Base-by-base conservation (phyloP, 2,888 invertebrate genomes). In the Deilephila porcellus region DNA sequence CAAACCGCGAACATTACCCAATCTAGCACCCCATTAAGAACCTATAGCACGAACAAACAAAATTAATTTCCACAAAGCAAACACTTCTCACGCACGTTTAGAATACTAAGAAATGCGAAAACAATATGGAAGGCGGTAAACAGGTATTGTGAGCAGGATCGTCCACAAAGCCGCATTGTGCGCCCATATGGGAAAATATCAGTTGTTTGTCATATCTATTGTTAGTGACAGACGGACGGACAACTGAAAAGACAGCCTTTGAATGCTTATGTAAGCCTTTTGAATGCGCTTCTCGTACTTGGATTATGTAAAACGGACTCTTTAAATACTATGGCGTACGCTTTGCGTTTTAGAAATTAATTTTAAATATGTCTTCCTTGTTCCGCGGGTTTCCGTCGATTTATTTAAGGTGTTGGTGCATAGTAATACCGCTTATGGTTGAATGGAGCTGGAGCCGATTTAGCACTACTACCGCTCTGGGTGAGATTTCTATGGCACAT, bases 161-260 rank as follows among this genome's bases (percentile, higher is more conserved):
- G 82, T 76, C 74, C 79, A 93, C 91, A 92, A 93, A 90, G 90
- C 81, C 75, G 81, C 85, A 92, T 93, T 93, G 93, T 93, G 87
- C 88, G 88, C 90, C 87, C 89, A 90, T 93, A 94, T 92, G 91
- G 91, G 93, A 92, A 93, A 92, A 93, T 91, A 93, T 92, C 83
- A 87, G 90, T 88, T 92, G 92, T 93, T 93, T 94, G 93, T 93
- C 92, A 90, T 89, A 86, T 80, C 89, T 85, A 93, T 94, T 93
- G 93, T 93, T 76, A 82, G 76, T 87, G 92, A 92, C 91, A 89
- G 92, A 93, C 91, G 83, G 91, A 93, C 87, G 84, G 93, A 94
- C 93, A 92, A 90, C 91, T 93, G 93, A 93, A 94, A 93, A 93
- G 93, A 91, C 90, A 85, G 85, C 78, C 86, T 87, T 90, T 94